Evolutionary conservation across 1,140 invertebrate genomes (phyloP).

Genomic region (Leptinotarsa defecta): DNA sequence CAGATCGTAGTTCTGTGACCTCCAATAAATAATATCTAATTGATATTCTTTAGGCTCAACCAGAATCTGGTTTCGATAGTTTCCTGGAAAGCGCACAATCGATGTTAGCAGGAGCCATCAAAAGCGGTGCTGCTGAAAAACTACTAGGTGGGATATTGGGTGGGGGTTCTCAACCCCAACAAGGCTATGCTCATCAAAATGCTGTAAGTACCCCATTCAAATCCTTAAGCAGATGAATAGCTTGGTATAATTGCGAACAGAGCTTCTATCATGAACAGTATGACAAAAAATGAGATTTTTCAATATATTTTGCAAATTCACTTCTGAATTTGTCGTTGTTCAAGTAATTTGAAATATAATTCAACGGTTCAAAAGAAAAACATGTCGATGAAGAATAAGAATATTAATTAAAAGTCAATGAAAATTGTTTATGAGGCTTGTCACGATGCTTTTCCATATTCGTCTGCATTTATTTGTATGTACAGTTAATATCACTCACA

Average conservation of each 20-base stretch:
- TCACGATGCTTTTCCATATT: constrained; percentile 1
- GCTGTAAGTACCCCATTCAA: constrained; percentile 35
- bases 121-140: constrained; percentile 48
- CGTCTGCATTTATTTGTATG: not conserved
- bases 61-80: constrained; percentile 41
- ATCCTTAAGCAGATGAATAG: not conserved
- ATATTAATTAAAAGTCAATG: too few species aligned
- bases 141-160: constrained; percentile 42
- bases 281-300: too few species aligned
- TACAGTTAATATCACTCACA: not conserved
- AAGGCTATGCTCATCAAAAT: constrained; percentile 43
- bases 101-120: constrained; percentile 46
- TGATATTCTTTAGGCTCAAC: constrained; percentile 16
- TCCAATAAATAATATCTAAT: too few species aligned
- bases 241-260: not conserved
- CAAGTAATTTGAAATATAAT: too few species aligned
- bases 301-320: too few species aligned
- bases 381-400: too few species aligned
- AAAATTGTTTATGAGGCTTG: not conserved
- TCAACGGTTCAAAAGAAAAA: too few species aligned
- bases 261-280: not conserved
- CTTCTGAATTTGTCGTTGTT: too few species aligned
- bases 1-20: too few species aligned
- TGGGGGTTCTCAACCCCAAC: constrained; percentile 28
- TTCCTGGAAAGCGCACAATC: constrained; percentile 47